phyloP scores from a whole-genome alignment of 1,140 invertebrate species.

The Spodoptera litura region DNA sequence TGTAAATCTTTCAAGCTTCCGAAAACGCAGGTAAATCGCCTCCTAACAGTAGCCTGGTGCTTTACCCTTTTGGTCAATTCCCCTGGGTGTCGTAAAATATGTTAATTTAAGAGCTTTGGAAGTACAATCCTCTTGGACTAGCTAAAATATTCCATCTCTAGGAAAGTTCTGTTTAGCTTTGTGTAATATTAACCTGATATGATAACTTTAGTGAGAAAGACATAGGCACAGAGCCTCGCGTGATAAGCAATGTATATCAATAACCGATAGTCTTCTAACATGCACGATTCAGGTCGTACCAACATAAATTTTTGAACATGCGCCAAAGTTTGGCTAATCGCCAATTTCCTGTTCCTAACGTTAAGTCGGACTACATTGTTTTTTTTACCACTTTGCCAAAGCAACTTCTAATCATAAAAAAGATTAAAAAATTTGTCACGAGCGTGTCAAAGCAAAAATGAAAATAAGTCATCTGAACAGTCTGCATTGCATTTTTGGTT shows the following conservation, averaged over 20 bases:
- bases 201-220: too few species aligned
- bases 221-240: not conserved
- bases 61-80: not conserved
- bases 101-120: too few species aligned
- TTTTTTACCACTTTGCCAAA: not conserved
- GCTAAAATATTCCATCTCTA: too few species aligned
- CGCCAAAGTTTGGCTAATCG: slow-evolving; percentile 43
- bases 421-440: not conserved
- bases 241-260: not conserved
- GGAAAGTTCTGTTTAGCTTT: too few species aligned
- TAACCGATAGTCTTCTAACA: slow-evolving; percentile 5
- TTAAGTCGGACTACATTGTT: slow-evolving; percentile 23
- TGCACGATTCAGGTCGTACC: slow-evolving; percentile 1
- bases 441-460: not conserved
- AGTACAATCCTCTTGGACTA: too few species aligned
- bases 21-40: too few species aligned
- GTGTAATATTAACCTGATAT: too few species aligned
- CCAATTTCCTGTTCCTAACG: slow-evolving; percentile 39
- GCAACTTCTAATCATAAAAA: not conserved
- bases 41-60: too few species aligned
- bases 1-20: too few species aligned
- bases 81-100: not conserved
- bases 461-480: too few species aligned
- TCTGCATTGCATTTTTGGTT: too few species aligned
- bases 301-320: slow-evolving; percentile 31